phyloP scores from a whole-genome alignment of 2,113 vertebrate genomes.

The Cryptotis parvus region DNA sequence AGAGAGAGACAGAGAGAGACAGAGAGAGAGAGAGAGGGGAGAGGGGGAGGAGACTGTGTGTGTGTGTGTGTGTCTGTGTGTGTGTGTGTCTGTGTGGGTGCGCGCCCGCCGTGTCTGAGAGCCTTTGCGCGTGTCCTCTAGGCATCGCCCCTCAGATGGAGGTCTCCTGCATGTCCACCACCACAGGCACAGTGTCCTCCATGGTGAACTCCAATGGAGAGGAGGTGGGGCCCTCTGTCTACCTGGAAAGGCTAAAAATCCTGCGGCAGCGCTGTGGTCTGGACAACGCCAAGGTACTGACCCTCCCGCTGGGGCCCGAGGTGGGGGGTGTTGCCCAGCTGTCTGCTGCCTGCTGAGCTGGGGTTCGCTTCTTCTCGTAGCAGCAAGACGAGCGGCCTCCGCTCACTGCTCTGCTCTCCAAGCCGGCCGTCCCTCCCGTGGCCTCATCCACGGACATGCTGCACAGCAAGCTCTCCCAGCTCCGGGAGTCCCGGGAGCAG shows the following conservation, averaged over 20 bases:
- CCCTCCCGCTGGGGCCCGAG: background rate
- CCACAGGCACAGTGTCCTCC: conserved; percentile 87
- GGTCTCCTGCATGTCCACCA: conserved; percentile 84
- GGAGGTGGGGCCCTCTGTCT: conserved; percentile 96
- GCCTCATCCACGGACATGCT: conserved; percentile 99
- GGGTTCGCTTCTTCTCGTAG: background rate
- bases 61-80: rapidly evolving
- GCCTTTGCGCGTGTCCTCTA: conserved; percentile 75
- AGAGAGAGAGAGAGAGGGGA: no score
- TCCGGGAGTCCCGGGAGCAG: conserved; percentile 97
- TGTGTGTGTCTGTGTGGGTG: rapidly evolving
- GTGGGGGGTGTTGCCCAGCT: background rate
- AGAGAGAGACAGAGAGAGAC: no score
- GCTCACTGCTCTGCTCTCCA: conserved; percentile 93
- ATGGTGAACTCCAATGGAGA: conserved; percentile 93
- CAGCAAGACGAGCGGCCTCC: conserved; percentile 92
- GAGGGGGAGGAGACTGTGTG: no score
- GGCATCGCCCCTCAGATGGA: conserved; percentile 94
- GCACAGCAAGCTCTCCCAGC: conserved; percentile 98
- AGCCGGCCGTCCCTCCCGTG: conserved; percentile 91
- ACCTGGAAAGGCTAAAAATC: conserved; percentile 97
- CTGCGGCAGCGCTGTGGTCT: conserved; percentile 96
- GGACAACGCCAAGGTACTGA: conserved; percentile 94
- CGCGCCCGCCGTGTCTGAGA: no score
- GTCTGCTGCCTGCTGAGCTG: background rate